These are phyloP conservation scores for Hirundichthys speculiger DNA, from an alignment of 2,113 vertebrate species.

Conservation along the genomic window DNA sequence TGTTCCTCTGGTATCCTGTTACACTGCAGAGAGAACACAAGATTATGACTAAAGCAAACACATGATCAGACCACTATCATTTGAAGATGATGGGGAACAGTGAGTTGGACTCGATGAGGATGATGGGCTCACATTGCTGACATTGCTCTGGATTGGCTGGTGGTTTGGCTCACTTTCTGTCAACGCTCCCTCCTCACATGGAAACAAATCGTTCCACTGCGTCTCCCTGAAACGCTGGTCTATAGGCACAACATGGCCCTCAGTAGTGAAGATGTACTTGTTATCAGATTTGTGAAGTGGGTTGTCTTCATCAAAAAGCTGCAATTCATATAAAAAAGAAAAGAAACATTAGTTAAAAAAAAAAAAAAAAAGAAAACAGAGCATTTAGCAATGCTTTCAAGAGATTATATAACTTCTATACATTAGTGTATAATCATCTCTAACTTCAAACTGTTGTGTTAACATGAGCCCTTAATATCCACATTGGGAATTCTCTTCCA, in stretches of 20 bases:
- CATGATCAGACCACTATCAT: background rate
- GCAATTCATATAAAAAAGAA: background rate
- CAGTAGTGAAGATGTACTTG: conserved; percentile 96
- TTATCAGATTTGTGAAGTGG: conserved; percentile 92
- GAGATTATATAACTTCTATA: too few species aligned
- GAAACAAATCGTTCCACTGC: conserved; percentile 85
- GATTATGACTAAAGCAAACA: background rate
- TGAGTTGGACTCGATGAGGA: background rate
- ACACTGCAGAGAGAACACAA: conserved; percentile 76
- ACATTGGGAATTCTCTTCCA: too few species aligned
- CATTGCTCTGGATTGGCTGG: conserved; percentile 77
- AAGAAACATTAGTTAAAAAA: background rate
- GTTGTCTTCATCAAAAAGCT: conserved; percentile 98
- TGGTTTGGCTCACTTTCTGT: conserved; percentile 50
- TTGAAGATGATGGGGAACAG: background rate
- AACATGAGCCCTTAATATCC: too few species aligned
- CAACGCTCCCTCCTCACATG: conserved; percentile 65
- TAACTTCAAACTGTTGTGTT: too few species aligned
- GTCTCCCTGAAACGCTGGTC: conserved; percentile 89
- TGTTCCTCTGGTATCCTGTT: conserved; percentile 92
- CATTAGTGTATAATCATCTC: too few species aligned
- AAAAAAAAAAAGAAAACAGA: too few species aligned
- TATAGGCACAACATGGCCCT: conserved; percentile 94
- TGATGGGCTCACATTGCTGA: conserved; percentile 86
- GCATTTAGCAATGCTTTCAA: too few species aligned